Percentiles rank a stretch among this genome's conserved stretches.
These are phyloP conservation scores for Hypomecis punctinalis DNA, from an alignment of 2,888 invertebrate genomes.

Conservation along the genomic window DNA sequence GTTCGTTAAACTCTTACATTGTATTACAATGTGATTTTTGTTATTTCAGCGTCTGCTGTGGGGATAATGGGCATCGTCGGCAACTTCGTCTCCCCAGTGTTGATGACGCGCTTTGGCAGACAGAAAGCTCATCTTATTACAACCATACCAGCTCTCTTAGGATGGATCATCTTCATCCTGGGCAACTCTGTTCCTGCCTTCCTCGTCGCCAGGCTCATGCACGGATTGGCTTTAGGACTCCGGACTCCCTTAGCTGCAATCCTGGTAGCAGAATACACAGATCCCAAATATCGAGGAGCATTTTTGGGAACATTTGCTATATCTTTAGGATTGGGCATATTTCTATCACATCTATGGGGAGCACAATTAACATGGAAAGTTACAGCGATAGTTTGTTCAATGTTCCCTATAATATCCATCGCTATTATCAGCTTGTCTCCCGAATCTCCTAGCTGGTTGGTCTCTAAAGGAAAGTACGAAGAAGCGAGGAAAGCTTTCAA, in stretches of 20 bases:
- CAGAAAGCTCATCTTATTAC: constrained; percentile 82
- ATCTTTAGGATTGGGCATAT: constrained; percentile 86
- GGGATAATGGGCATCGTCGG: constrained; percentile 80
- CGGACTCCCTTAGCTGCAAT: constrained; percentile 83
- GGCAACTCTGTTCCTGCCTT: constrained; percentile 75
- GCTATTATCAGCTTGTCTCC: constrained; percentile 79
- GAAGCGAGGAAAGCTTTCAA: constrained; percentile 86
- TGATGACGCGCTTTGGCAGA: constrained; percentile 86
- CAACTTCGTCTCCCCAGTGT: constrained; percentile 76
- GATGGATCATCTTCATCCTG: constrained; percentile 75
- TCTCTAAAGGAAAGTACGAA: constrained; percentile 83
- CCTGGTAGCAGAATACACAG: constrained; percentile 85
- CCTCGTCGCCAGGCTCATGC: constrained; percentile 71
- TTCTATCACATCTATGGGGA: constrained; percentile 87
- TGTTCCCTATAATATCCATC: constrained; percentile 80
- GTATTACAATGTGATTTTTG: constrained; percentile 10
- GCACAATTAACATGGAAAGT: constrained; percentile 86
- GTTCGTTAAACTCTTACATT: not conserved
- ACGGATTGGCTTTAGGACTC: constrained; percentile 83
- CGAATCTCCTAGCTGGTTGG: constrained; percentile 89
- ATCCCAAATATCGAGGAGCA: constrained; percentile 86
- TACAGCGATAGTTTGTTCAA: constrained; percentile 82
- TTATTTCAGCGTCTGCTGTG: constrained; percentile 73
- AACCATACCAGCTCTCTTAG: constrained; percentile 79
- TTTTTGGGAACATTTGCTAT: constrained; percentile 87